Base-by-base conservation (phyloP, 2,113 vertebrate species). In the Microcebus jonahi region DNA sequence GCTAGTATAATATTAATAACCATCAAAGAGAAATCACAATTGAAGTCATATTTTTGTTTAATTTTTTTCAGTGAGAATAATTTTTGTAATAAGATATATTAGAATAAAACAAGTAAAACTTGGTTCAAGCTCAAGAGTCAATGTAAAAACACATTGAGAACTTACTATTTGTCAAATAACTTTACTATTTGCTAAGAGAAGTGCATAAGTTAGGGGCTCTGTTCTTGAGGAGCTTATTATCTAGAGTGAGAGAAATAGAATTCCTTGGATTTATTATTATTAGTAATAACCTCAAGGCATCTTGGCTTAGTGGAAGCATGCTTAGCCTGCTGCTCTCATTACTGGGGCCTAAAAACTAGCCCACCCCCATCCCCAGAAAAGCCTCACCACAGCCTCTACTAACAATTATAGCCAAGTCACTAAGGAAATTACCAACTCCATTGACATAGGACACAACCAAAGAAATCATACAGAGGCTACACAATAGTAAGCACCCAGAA, bases 11-110 rank as follows among this genome's bases (percentile, higher is more conserved):
- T 48, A 31, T 17, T 67, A 53, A 45, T 71, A 76, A 88, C 61
- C 11, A 29, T 67, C n/a, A 45, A 42, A 70, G 76, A 59, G 11
- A 67, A 59, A 39, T 68, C 67, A 42, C n/a, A 63, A 36, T 11
- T 53, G 61, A 91, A 34, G 8, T 86, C 31, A 59, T 9, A 65
- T 87, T 87, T 76, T 88, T 42, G 31, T 21, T 61, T 83, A 68
- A 83, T 34, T 94, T 82, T 34, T n/a, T 94, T 76, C 31, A 63
- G 13, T 36, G 42, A 82, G 50, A 91, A 82, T 55, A 42, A 96
- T 63, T 91, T 88, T 63, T 31, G 25, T 76, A n/a, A 61, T 63
- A 42, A 70, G 68, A 70, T 2, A 9, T n/a, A 84, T 61, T 59
- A 87, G 39, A 42, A 88, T 53, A 91, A 90, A 85, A 61, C 10